phyloP scores from a whole-genome alignment of 1,140 invertebrate species.

The Cotesia glomerata region DNA sequence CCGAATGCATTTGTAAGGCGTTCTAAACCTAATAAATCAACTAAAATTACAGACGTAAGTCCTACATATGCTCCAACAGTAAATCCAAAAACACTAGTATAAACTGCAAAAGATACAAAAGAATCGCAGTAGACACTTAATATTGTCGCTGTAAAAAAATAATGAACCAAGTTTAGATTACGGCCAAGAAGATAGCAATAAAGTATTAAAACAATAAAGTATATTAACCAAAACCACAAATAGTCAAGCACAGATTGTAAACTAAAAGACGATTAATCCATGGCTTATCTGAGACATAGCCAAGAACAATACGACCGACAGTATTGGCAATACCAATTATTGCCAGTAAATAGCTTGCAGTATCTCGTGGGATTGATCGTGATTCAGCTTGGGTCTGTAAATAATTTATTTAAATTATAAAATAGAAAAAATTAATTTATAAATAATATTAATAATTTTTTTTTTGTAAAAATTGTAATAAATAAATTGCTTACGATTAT shows the following conservation, averaged over 20 bases:
- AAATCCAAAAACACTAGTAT: constrained; percentile 83
- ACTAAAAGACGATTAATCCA: constrained; percentile 86
- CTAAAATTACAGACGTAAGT: constrained; percentile 87
- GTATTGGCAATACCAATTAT: constrained; percentile 88
- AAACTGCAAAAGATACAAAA: constrained; percentile 76
- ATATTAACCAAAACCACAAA: constrained; percentile 81
- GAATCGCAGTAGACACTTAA: constrained; percentile 75
- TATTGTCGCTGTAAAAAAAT: constrained; percentile 75
- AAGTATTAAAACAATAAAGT: not conserved
- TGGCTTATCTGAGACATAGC: constrained; percentile 85
- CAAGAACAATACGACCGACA: constrained; percentile 83
- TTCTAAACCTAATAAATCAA: constrained; percentile 85
- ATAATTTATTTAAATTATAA: not conserved
- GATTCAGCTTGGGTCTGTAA: constrained; percentile 69
- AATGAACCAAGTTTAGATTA: constrained; percentile 32
- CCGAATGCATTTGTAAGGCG: constrained; percentile 92
- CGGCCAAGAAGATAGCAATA: not conserved
- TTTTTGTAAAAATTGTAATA: no score
- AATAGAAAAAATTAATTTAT: no score
- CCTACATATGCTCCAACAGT: constrained; percentile 93
- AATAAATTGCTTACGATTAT: constrained; percentile 12
- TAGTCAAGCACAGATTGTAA: constrained; percentile 86
- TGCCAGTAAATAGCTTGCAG: constrained; percentile 73
- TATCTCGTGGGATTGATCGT: constrained; percentile 64
- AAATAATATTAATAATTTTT: no score